Evolutionary conservation across 2,888 invertebrate genomes (phyloP), one percentile per base, ranked within the genome.

Genomic region (Drosophila demipolita): DNA sequence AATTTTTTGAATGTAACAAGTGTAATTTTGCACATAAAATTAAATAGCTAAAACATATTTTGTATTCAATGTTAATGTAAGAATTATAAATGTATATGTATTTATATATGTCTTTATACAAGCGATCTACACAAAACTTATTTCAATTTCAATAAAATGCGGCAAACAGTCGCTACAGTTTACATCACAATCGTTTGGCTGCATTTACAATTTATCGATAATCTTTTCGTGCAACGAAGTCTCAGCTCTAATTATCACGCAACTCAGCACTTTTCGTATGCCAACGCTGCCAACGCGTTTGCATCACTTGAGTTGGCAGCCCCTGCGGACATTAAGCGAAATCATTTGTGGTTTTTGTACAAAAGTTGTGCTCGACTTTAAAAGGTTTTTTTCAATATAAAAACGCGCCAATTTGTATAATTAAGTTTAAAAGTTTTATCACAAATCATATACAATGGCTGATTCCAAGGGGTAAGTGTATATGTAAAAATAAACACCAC

Each of bases 401-500:
- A 66, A 36, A 65, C 65, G 50, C 62, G 62, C 49, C 61, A 73
- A 72, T 75, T 82, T 82, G 52, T 73, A 80, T 75, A 67, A 74
- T 80, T 88, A 90, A 90, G 88, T 70, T 73, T 45, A 33, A 78
- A 82, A 82, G 83, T 90, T 74, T 59, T 49, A 80, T 53, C 66
- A 79, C 76, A 70, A 78, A 65, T 77, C 78, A 40, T 68, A 67
- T 75, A 85, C 61, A 55, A 93, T 93, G 93, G 92, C 92, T 76
- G 93, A 93, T 78, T 90, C 93, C 33, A 93, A 93, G 73, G 92
- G 92, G 93, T 93, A 89, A 93, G 93, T 92, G 64, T 72, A 76
- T 59, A 53, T 54, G 23, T 29, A 49, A 32, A 33, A 57, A 59
- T 52, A 64, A 65, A 32, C 50, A 49, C 36, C 33, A 33, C 7